phyloP scores from a whole-genome alignment of 2,113 vertebrate species.

The Amblyornis subalaris region DNA sequence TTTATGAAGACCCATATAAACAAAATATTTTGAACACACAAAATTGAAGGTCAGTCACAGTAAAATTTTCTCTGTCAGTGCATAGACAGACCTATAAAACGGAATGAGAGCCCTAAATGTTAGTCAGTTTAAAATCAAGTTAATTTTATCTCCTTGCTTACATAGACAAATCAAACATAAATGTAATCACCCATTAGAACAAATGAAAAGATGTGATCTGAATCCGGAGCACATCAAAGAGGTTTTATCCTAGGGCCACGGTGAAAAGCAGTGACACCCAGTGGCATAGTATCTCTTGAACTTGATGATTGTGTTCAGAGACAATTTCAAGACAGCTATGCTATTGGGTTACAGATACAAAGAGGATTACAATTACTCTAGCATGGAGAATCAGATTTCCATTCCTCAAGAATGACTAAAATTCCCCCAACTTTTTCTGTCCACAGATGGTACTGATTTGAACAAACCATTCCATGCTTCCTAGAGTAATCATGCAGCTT shows the following conservation, averaged over 20 bases:
- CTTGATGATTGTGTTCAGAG: constrained; percentile 53
- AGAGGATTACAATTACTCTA: constrained; percentile 75
- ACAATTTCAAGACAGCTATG: constrained; percentile 67
- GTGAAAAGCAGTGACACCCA: constrained; percentile 61
- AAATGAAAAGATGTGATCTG: not conserved
- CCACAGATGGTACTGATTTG: constrained; percentile 79
- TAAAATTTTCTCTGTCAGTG: not conserved
- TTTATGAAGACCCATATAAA: not conserved
- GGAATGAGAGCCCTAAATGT: not conserved
- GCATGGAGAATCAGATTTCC: constrained; percentile 78
- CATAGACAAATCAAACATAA: not conserved
- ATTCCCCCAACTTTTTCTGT: constrained; percentile 60
- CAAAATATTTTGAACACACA: not conserved
- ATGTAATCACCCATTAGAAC: not conserved
- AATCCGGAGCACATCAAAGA: not conserved
- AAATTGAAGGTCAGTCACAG: not conserved
- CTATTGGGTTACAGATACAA: constrained; percentile 79
- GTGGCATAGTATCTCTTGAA: constrained; percentile 50
- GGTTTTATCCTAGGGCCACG: not conserved
- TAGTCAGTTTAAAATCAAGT: not conserved
- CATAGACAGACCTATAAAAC: not conserved
- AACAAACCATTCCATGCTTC: constrained; percentile 73
- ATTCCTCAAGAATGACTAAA: constrained; percentile 79
- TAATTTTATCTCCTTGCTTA: not conserved
- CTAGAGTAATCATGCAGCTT: constrained; percentile 70